Percentiles rank a stretch among this genome's conserved stretches.
These are phyloP conservation scores for Polyommatus icarus DNA, from an alignment of 2,888 invertebrate genomes.

Conservation along the genomic window DNA sequence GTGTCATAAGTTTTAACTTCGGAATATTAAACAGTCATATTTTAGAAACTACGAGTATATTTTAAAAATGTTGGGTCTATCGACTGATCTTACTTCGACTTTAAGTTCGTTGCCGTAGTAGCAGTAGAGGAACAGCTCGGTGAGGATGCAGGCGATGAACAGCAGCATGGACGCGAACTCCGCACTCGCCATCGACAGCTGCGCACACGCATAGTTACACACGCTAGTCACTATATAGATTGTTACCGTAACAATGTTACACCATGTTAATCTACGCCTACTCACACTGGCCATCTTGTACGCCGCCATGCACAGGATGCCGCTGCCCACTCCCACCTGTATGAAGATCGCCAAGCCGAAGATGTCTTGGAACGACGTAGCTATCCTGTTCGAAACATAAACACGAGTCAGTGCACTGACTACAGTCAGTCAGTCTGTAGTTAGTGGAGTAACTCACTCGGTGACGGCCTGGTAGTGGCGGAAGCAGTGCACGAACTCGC, in stretches of 20 bases:
- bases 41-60: too few relatives aligned
- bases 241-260: too few relatives aligned
- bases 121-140: constrained; percentile 79
- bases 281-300: constrained; percentile 66
- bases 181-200: constrained; percentile 60
- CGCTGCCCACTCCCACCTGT: constrained; percentile 69
- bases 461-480: constrained; percentile 8
- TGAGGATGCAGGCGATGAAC: constrained; percentile 77
- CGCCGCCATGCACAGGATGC: constrained; percentile 73
- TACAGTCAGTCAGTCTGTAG: not conserved
- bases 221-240: not conserved
- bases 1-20: too few relatives aligned
- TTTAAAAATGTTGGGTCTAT: too few relatives aligned
- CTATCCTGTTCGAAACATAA: constrained; percentile 47
- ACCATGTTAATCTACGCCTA: not conserved
- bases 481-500: not conserved
- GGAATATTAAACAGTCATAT: too few relatives aligned
- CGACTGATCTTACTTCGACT: constrained; percentile 60
- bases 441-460: not conserved
- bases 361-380: constrained; percentile 55
- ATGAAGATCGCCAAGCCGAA: constrained; percentile 64
- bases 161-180: constrained; percentile 76
- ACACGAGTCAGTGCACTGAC: not conserved
- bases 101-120: constrained; percentile 80
- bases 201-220: not conserved